phyloP scores from a whole-genome alignment of 2,113 vertebrate species.

The Onychostoma macrolepis region DNA sequence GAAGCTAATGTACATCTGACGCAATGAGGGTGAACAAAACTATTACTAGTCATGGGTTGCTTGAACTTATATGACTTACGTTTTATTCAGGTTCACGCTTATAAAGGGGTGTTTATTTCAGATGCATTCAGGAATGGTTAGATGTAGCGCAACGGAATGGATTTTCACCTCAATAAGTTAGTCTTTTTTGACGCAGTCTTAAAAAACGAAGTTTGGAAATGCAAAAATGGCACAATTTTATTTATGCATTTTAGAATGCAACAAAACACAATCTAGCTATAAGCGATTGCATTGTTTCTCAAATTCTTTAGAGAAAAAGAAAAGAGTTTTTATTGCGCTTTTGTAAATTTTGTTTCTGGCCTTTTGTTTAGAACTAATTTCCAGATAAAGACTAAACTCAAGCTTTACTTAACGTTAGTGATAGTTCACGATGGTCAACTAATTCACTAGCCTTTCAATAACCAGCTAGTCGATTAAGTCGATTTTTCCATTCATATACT shows the following conservation, averaged over 20 bases:
- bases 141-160: neutral
- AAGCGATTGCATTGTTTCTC: neutral
- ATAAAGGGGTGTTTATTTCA: neutral
- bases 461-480: neutral
- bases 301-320: too few relatives aligned
- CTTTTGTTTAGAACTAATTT: too few relatives aligned
- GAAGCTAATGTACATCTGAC: conserved; percentile 3
- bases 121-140: neutral
- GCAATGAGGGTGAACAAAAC: neutral
- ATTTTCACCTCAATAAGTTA: neutral
- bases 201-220: neutral
- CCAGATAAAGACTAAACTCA: neutral
- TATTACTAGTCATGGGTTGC: neutral
- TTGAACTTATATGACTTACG: neutral
- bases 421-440: neutral
- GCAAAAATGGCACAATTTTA: neutral
- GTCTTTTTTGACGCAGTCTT: neutral
- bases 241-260: neutral
- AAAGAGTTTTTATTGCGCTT: neutral
- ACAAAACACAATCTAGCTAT: neutral
- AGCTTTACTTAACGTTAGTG: neutral
- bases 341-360: neutral
- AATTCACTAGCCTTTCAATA: neutral
- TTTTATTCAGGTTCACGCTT: neutral
- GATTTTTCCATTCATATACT: neutral